Percentiles rank a stretch among this genome's conserved stretches.
phyloP scores from a whole-genome alignment of 1,140 invertebrate genomes.

The Cephus cinctus region DNA sequence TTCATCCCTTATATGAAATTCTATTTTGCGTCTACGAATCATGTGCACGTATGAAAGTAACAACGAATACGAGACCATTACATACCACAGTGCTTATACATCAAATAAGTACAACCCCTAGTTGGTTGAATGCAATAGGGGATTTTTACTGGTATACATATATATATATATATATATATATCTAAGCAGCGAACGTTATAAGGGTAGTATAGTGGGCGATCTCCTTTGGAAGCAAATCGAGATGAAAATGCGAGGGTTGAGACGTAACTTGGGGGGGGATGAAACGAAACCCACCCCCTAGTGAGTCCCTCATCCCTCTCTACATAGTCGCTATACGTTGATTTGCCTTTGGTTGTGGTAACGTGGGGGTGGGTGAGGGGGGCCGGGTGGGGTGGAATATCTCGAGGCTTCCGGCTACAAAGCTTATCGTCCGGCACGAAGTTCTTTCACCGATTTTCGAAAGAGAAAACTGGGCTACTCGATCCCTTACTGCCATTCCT shows the following conservation, averaged over 20 bases:
- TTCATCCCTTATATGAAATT: too few species aligned
- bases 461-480: slow-evolving; percentile 4
- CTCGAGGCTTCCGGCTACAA: neutral
- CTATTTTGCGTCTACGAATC: too few species aligned
- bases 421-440: neutral
- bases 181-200: too few species aligned
- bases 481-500: too few species aligned
- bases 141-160: too few species aligned
- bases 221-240: slow-evolving; percentile 25
- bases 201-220: too few species aligned
- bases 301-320: neutral
- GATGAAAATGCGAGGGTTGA: slow-evolving; percentile 14
- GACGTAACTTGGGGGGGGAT: neutral
- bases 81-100: too few species aligned
- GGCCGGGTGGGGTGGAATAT: neutral
- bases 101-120: too few species aligned
- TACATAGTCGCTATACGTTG: neutral
- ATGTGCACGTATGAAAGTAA: too few species aligned
- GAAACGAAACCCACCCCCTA: neutral
- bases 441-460: neutral
- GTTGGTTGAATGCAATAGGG: too few species aligned
- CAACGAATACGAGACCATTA: too few species aligned
- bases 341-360: neutral
- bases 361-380: neutral
- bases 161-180: too few species aligned